Percentiles rank a stretch among this genome's conserved stretches.
Evolutionary conservation across 2,797 vertebrate genomes (phyloP).

Genomic region (Tenualosa ilisha): DNA sequence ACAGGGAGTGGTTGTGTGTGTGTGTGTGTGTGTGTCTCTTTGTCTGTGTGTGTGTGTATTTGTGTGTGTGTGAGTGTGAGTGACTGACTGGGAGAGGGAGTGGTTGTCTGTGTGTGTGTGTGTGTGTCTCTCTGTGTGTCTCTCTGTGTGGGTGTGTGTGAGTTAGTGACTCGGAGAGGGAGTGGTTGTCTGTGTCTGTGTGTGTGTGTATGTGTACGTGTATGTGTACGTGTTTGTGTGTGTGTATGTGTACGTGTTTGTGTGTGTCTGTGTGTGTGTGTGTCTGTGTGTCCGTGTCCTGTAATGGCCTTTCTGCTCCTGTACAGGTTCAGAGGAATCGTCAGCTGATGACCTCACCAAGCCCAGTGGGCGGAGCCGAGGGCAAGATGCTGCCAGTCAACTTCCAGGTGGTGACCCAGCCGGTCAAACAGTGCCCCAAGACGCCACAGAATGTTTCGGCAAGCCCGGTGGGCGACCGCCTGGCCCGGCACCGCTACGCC

Average conservation of each 20-base stretch:
- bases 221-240: not conserved
- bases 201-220: not conserved
- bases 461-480: conserved; percentile 93
- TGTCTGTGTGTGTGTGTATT: no score
- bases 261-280: not conserved
- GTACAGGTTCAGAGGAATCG: conserved; percentile 89
- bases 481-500: conserved; percentile 90
- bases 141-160: not conserved
- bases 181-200: no score
- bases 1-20: no score
- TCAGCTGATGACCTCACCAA: conserved; percentile 94
- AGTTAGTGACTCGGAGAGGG: no score
- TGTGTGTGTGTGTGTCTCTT: not conserved
- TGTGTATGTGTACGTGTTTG: not conserved
- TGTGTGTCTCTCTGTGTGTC: not conserved
- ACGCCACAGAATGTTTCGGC: conserved; percentile 91
- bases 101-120: no score
- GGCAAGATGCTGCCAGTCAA: conserved; percentile 95
- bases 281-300: not conserved
- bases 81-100: no score
- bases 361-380: conserved; percentile 87
- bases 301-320: conserved; percentile 16
- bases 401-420: conserved; percentile 96
- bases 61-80: not conserved
- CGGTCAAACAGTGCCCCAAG: conserved; percentile 96